phyloP scores from a whole-genome alignment of 92 coral and sea anemone genomes.

The Nematostella vectensis region DNA sequence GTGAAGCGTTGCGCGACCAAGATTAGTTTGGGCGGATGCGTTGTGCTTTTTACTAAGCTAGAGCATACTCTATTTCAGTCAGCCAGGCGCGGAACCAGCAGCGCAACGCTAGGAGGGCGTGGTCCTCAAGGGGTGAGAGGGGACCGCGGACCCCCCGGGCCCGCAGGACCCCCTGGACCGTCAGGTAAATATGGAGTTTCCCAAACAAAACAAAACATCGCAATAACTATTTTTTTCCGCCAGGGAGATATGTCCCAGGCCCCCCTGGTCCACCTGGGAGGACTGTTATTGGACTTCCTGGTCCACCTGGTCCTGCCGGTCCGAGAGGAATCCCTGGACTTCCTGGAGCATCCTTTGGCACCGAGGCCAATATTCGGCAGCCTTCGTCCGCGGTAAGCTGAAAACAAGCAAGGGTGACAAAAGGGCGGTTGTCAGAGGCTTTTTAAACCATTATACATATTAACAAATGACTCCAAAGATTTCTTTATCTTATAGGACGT shows the following conservation, averaged over 20 bases:
- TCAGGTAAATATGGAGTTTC: too few relatives aligned
- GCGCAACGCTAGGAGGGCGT: constrained; percentile 23
- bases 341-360: constrained; percentile 1
- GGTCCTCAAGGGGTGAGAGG: constrained; percentile 40
- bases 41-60: too few relatives aligned
- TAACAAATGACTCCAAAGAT: too few relatives aligned
- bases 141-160: constrained; percentile 28
- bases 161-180: constrained; percentile 40
- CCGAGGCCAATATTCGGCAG: background rate
- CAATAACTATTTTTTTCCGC: constrained; percentile 4
- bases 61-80: too few relatives aligned
- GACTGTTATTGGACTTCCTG: constrained; percentile 34
- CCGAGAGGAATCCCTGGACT: constrained; percentile 40
- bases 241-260: constrained; percentile 16
- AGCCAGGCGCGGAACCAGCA: too few relatives aligned
- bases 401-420: too few relatives aligned
- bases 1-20: too few relatives aligned
- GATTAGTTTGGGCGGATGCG: too few relatives aligned
- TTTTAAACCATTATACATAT: too few relatives aligned
- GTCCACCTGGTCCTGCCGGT: constrained; percentile 68
- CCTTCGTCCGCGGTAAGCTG: background rate
- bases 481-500: too few relatives aligned
- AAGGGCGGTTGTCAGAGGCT: too few relatives aligned
- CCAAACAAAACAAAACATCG: too few relatives aligned
- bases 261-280: constrained; percentile 15